Base-by-base conservation (phyloP, 1,140 invertebrate genomes). In the Harlomillsia oculata region DNA sequence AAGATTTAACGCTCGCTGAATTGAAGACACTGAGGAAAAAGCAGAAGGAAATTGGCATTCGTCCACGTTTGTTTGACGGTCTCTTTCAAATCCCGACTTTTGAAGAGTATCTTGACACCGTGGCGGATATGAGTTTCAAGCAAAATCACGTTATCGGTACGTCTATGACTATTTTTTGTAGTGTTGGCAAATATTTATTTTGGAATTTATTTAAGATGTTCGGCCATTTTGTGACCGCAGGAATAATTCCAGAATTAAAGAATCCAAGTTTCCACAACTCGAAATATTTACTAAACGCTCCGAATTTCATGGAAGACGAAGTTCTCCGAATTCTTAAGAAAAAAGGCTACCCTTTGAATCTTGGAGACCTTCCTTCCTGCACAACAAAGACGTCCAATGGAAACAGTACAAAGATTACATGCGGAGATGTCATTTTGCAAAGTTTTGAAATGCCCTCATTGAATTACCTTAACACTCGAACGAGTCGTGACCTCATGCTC, bases 1-100 rank as follows among this genome's bases (percentile, higher is more conserved):
- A 49, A 26, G 62, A 68, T 37, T 66, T 67, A 25, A 65, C 57
- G 5, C 48, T 66, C 34, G 49, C 34, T 49, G 14, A 59, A 40
- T 20, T 53, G 11, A 21, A 26, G 60, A 28, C 32, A 9, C 23
- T 63, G 14, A 39, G n/a, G 2, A 48, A 60, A 9, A 40, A 39
- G 2, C 61, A 63, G 29, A 46, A 56, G n/a, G 1, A 26, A 5
- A 26, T 18, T 5, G 61, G 52, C 6, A 40, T 59, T 9, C 28
- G 61, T n/a, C 60, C 50, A 6, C 55, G 54, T 40, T 36, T 50
- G 1, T 43, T 43, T 29, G 39, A 50, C n/a, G 2, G 9, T 5
- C 11, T 50, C 2, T n/a, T n/a, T n/a, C n/a, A n/a, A n/a, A 56
- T 56, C 32, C 54, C 54, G 1, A 45, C 34, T 4, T 56, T 56